Base-by-base conservation (phyloP, 2,113 vertebrate genomes). In the Nansenia antarctica region DNA sequence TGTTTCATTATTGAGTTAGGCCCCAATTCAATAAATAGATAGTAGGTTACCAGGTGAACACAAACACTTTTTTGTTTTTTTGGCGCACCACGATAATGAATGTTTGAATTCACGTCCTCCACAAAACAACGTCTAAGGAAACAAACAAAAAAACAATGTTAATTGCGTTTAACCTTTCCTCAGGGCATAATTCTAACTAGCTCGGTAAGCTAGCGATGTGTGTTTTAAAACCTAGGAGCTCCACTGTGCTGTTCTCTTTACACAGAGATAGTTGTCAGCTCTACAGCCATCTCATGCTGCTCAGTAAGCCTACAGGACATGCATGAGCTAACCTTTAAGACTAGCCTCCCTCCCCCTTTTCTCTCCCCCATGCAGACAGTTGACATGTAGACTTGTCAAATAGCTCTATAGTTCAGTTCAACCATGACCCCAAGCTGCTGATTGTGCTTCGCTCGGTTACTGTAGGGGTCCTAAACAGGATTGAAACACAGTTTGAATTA, bases 361-460 rank as follows among this genome's bases (percentile, higher is more conserved):
- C 14, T 30, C 27, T 30, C 27, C 27, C 26, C 14, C 14, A 24
- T 57, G 2, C 9, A 57, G 26, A 45, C 37, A 49, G 70, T 66
- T 55, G 68, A 77, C 71, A 68, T 8, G 20, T 32, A 69, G 55
- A 60, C 31, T 65, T 5, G 15, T 55, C 59, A 22, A 2, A 69
- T 55, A 35, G 60, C 67, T 37, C 29, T 22, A 32, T 66, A 64
- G 37, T 63, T 60, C 8, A 29, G 42, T 57, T 57, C 47, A 65
- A 9, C 60, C 37, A 18, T 74, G 67, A 73, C 79, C 73, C 57
- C 70, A 32, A 1, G 2, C 53, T 32, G 26, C 35, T 39, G 49
- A 79, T 67, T 70, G 55, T 34, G 52, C 49, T 3, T 62, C 20
- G 55, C 30, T 24, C 15, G 69, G 30, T 58, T 66, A n/a, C n/a